Conservation (phyloP, 2,888 invertebrate species). For the Coremacera marginata region DNA sequence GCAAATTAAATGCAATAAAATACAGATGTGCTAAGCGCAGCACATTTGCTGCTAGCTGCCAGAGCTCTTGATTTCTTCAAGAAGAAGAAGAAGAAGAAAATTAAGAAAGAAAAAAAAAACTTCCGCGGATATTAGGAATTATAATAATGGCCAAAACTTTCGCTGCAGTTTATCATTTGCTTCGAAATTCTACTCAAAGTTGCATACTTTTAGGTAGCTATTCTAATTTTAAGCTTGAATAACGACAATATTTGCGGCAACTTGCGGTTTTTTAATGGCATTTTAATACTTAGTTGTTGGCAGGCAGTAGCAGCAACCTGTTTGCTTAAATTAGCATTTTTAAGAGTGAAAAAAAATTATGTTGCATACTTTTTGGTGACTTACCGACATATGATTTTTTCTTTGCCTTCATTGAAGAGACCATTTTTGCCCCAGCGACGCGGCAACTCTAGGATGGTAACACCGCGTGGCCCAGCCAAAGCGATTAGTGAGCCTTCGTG, state of each 20-base stretch:
- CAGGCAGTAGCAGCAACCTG: not conserved
- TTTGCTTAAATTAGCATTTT: constrained; percentile 37
- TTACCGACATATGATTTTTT: constrained; percentile 73
- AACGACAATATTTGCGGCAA: constrained; percentile 61
- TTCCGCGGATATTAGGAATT: constrained; percentile 45
- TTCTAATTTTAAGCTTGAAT: constrained; percentile 65
- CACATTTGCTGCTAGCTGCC: constrained; percentile 52
- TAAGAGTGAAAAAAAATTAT: not conserved
- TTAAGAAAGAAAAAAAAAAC: not conserved
- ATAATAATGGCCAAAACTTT: constrained; percentile 61
- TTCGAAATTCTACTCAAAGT: constrained; percentile 41
- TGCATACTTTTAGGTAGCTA: constrained; percentile 49
- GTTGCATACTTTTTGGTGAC: constrained; percentile 39
- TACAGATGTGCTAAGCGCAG: constrained; percentile 67
- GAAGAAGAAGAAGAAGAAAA: not conserved
- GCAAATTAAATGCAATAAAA: constrained; percentile 68
- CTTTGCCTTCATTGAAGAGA: constrained; percentile 76
- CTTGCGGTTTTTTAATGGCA: constrained; percentile 46
- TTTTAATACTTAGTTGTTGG: constrained; percentile 63
- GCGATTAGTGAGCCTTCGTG: constrained; percentile 75
- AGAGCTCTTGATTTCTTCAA: not conserved
- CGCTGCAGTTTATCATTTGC: constrained; percentile 63
- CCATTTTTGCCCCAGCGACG: constrained; percentile 77
- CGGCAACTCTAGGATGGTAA: constrained; percentile 78
- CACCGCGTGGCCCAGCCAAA: constrained; percentile 76